Percentiles rank a stretch among this genome's conserved stretches.
Evolutionary conservation across 2,888 invertebrate genomes (phyloP).

Genomic region (Alsophila aescularia): DNA sequence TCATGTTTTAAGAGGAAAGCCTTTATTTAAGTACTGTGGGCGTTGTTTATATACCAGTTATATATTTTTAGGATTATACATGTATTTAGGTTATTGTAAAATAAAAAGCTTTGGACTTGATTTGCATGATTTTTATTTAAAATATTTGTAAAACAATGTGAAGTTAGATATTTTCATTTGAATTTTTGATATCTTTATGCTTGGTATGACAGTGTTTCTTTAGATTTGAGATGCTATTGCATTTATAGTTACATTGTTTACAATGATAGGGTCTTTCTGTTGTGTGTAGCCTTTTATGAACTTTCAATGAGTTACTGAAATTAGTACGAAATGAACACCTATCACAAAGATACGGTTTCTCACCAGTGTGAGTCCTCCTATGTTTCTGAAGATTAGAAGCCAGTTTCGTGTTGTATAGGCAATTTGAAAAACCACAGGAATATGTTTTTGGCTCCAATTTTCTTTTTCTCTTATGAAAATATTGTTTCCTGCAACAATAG

Average conservation of each 20-base stretch:
- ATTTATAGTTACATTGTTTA: slow-evolving; percentile 66
- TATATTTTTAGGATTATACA: slow-evolving; percentile 64
- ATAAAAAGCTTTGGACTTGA: slow-evolving; percentile 60
- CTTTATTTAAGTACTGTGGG: slow-evolving; percentile 63
- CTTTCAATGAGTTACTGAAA: slow-evolving; percentile 75
- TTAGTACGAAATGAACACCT: slow-evolving; percentile 75
- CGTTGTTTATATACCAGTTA: slow-evolving; percentile 77
- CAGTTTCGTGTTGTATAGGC: slow-evolving; percentile 81
- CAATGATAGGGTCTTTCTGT: slow-evolving; percentile 71
- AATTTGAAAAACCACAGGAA: slow-evolving; percentile 78
- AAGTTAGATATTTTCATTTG: not conserved
- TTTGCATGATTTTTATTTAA: slow-evolving; percentile 37
- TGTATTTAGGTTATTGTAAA: slow-evolving; percentile 65
- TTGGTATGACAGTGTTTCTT: slow-evolving; percentile 64
- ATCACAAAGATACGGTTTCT: slow-evolving; percentile 77
- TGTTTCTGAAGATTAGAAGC: slow-evolving; percentile 78
- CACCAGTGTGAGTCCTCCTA: slow-evolving; percentile 70
- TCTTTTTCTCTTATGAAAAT: slow-evolving; percentile 53
- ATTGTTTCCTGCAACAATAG: slow-evolving; percentile 36
- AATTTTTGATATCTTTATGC: slow-evolving; percentile 28
- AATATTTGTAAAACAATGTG: not conserved
- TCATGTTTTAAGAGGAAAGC: slow-evolving; percentile 73
- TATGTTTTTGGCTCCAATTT: slow-evolving; percentile 75
- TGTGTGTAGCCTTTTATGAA: slow-evolving; percentile 73
- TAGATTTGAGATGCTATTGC: slow-evolving; percentile 79